Evolutionary conservation across 2,888 invertebrate species (phyloP).

Genomic region (Lissonota sp.): DNA sequence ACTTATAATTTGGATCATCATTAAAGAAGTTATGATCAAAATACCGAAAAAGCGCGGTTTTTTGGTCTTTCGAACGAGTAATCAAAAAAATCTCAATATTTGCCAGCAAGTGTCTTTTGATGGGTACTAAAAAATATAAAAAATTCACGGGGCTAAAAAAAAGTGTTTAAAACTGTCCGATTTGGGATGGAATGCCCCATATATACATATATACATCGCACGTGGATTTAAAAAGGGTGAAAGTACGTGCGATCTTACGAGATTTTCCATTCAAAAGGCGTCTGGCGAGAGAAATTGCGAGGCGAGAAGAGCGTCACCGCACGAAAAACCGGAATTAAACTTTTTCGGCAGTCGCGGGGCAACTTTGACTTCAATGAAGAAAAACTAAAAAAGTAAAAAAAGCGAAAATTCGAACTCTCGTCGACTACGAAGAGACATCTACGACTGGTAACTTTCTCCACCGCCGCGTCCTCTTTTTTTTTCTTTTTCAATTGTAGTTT

Average conservation of each 20-base stretch:
- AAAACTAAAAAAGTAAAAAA: constrained; percentile 37
- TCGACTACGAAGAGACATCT: constrained; percentile 6
- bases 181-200: too few relatives aligned
- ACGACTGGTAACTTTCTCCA: constrained; percentile 45
- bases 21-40: too few relatives aligned
- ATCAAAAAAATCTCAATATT: too few relatives aligned
- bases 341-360: constrained; percentile 71
- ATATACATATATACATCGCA: background rate
- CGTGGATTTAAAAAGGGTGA: constrained; percentile 10
- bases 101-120: too few relatives aligned
- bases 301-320: constrained; percentile 64
- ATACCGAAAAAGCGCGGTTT: too few relatives aligned
- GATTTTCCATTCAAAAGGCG: constrained; percentile 74
- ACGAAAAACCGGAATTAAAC: constrained; percentile 74
- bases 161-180: too few relatives aligned
- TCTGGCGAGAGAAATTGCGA: constrained; percentile 42
- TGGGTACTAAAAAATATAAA: too few relatives aligned
- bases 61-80: too few relatives aligned
- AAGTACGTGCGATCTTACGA: constrained; percentile 48
- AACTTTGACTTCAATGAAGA: constrained; percentile 76
- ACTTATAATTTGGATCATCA: too few relatives aligned
- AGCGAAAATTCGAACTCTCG: constrained; percentile 62
- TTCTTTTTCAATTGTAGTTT: constrained; percentile 66
- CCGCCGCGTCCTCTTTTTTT: constrained; percentile 59
- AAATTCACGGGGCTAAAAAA: too few relatives aligned